Evolutionary conservation across 2,888 invertebrate genomes (phyloP), one percentile per base, ranked within the genome.

Genomic region (Morpho deidamia): DNA sequence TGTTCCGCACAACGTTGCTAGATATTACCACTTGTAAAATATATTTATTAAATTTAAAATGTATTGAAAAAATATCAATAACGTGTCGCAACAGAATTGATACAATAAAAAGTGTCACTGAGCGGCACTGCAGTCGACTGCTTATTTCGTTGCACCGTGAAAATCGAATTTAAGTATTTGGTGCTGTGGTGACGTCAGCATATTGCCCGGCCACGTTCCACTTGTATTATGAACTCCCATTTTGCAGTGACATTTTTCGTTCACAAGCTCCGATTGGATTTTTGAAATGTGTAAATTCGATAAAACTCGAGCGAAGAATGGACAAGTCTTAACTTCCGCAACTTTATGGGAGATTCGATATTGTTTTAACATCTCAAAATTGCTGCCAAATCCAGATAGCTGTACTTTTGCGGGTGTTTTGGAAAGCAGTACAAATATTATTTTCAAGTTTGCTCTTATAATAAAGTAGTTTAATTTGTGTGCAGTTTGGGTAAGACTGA

Each of bases 261-360:
- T 83, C 83, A 74, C 78, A 74, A 73, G 74, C 74, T 68, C 73
- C 76, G 81, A 86, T 85, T 84, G 84, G 79, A 86, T 87, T 85
- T 84, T 81, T 76, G 79, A 81, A 84, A 82, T 82, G 84, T 85
- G 84, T 85, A 84, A 85, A 86, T 83, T 82, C 78, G 80, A 86
- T 84, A 82, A 78, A 81, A 77, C 75, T 56, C 56, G 51, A 55
- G 56, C 51, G 47, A 45, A 53, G 53, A 57, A 59, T 55, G 55
- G 50, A 49, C 54, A 52, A 58, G 56, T 58, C 56, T 56, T 35
- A 47, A 47, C 44, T 51, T 54, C 46, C 51, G 49, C 51, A 50
- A 51, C 54, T 54, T 51, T 51, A 44, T 51, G 40, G 11, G 49
- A 38, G 47, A 54, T 51, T 37, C 41, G 54, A 57, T 57, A 54